A percentile compares a stretch with the other conserved stretches of the same genome.
These are phyloP conservation scores for Grallaria varia DNA, from an alignment of 2,113 vertebrate species.

Conservation along the genomic window DNA sequence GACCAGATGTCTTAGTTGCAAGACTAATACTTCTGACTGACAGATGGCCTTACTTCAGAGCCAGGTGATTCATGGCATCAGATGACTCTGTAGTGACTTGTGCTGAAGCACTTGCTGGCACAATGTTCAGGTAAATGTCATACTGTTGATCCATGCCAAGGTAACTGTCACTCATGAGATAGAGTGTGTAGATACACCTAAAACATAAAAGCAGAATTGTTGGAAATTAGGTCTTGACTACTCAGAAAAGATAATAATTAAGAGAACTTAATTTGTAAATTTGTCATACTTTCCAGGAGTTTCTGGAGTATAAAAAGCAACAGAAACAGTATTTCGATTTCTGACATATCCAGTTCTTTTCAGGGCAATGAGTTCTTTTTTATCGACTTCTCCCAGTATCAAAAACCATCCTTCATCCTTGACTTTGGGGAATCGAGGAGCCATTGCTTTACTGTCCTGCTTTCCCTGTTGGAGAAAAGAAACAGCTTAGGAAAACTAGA, in stretches of 20 bases:
- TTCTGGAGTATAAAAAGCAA: constrained; percentile 95
- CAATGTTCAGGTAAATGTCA: constrained; percentile 87
- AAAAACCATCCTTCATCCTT: constrained; percentile 98
- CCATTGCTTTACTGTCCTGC: constrained; percentile 87
- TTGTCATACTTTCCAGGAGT: constrained; percentile 84
- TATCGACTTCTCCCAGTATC: constrained; percentile 91
- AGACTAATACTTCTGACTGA: neutral
- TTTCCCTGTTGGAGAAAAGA: constrained; percentile 80
- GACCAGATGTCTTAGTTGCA: constrained; percentile 33
- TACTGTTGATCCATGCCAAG: constrained; percentile 98
- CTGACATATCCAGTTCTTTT: constrained; percentile 91
- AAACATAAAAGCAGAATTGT: neutral
- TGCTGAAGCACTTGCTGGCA: constrained; percentile 69
- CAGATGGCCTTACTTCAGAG: constrained; percentile 55
- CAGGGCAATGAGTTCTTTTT: constrained; percentile 88
- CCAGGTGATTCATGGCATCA: constrained; percentile 40
- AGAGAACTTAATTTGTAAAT: neutral
- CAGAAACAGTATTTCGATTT: constrained; percentile 72
- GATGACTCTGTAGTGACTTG: constrained; percentile 77
- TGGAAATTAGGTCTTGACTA: neutral
- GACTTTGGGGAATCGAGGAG: constrained; percentile 89
- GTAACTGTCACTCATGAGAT: constrained; percentile 98
- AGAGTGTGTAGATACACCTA: constrained; percentile 95
- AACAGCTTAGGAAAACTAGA: neutral
- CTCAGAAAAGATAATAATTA: neutral